Evolutionary conservation across 2,797 vertebrate genomes (phyloP).

Genomic region (Phylloscopus collybita): DNA sequence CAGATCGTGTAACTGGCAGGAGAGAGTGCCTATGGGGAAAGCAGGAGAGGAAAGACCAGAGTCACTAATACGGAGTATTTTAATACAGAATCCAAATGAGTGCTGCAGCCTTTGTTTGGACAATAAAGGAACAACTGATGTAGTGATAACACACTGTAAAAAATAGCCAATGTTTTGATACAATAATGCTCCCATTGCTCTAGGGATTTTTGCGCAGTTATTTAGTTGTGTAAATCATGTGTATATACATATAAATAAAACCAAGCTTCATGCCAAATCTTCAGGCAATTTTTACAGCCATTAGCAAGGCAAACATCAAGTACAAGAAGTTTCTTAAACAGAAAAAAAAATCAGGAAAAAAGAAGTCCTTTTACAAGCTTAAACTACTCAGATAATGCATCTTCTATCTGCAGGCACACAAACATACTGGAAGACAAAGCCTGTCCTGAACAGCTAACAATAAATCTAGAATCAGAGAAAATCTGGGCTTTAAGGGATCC

Average conservation of each 20-base stretch:
- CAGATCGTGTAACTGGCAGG: not conserved
- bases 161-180: not conserved
- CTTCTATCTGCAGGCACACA: not conserved
- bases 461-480: not conserved
- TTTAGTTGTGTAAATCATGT: not conserved
- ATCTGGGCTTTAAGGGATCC: not conserved
- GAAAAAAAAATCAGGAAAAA: not conserved
- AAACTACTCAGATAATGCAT: not conserved
- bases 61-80: not conserved
- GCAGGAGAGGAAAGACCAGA: not conserved
- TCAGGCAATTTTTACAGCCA: constrained; percentile 2
- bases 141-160: constrained; percentile 4
- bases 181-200: not conserved
- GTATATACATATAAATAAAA: not conserved
- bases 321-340: not conserved
- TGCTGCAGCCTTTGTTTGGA: not conserved
- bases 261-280: not conserved
- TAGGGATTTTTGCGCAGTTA: constrained; percentile 8
- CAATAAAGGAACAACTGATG: constrained; percentile 28
- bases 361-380: not conserved
- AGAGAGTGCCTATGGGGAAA: not conserved
- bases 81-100: constrained; percentile 6
- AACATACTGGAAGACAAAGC: not conserved
- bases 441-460: not conserved
- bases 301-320: not conserved